phyloP scores from a whole-genome alignment of 2,888 invertebrate species.

The Meghimatium bilineatum region DNA sequence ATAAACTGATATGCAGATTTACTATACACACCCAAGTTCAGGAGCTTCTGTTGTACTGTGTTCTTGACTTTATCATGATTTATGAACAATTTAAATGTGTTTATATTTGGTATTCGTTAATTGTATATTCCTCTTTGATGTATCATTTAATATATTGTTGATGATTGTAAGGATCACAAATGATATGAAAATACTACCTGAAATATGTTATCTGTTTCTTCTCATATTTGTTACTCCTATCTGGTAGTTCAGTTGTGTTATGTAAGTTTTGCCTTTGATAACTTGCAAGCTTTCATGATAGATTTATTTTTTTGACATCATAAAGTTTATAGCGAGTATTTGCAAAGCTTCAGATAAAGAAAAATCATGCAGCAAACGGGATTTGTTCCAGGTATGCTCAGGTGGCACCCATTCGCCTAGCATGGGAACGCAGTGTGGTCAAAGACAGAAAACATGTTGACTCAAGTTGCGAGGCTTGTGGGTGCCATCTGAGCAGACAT shows the following conservation, averaged over 20 bases:
- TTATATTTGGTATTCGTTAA: neutral
- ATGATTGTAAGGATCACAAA: neutral
- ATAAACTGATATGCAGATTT: neutral
- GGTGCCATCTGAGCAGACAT: too few relatives aligned
- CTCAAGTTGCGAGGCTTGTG: too few relatives aligned
- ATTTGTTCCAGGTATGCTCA: too few relatives aligned
- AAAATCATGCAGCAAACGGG: too few relatives aligned
- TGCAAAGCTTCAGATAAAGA: too few relatives aligned
- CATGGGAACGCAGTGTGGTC: too few relatives aligned
- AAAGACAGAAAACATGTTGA: too few relatives aligned
- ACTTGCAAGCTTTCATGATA: neutral
- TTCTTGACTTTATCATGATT: neutral
- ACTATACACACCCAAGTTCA: neutral
- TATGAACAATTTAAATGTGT: neutral
- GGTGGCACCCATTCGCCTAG: too few relatives aligned
- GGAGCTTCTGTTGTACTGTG: neutral
- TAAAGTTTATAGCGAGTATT: too few relatives aligned
- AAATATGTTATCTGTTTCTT: neutral
- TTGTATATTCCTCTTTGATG: neutral
- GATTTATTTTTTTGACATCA: neutral
- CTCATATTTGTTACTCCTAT: neutral
- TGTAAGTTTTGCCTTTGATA: neutral
- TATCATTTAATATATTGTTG: neutral
- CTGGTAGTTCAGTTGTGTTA: neutral
- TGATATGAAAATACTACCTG: neutral